A percentile compares a stretch with the other conserved stretches of the same genome.
These are phyloP conservation scores for Moxostoma hubbsi DNA, from an alignment of 2,797 vertebrate species.

Conservation along the genomic window DNA sequence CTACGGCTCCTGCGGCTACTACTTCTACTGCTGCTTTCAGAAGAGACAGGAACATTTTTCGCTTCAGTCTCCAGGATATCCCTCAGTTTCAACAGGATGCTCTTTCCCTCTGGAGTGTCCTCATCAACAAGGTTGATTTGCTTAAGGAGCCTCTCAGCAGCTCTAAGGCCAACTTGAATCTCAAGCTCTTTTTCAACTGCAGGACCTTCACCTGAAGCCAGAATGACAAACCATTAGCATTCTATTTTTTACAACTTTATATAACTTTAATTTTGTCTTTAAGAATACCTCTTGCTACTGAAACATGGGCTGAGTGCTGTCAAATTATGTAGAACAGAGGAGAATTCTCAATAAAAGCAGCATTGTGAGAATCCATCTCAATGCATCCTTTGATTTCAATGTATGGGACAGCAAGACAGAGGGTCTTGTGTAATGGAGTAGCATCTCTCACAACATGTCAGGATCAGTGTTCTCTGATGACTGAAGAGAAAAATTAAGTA, in stretches of 20 bases:
- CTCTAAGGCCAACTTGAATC: conserved; percentile 63
- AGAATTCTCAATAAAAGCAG: conserved; percentile 62
- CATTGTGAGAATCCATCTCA: conserved; percentile 71
- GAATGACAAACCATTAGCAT: not conserved
- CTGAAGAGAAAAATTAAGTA: conserved; percentile 61
- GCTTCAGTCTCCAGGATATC: conserved; percentile 71
- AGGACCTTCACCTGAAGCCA: conserved; percentile 69
- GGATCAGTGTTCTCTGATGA: conserved; percentile 67
- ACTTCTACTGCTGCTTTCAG: conserved; percentile 47
- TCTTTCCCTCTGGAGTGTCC: conserved; percentile 50
- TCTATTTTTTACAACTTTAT: not conserved
- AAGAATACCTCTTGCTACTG: conserved; percentile 37
- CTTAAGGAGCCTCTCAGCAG: too few relatives aligned
- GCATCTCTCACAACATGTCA: conserved; percentile 39
- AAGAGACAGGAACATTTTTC: conserved; percentile 40
- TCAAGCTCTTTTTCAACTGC: conserved; percentile 79
- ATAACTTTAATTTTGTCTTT: too few relatives aligned
- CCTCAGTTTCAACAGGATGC: conserved; percentile 75
- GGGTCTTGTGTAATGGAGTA: conserved; percentile 61
- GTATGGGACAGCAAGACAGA: conserved; percentile 65
- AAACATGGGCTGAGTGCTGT: conserved; percentile 36
- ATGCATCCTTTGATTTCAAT: conserved; percentile 75
- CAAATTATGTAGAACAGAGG: conserved; percentile 74
- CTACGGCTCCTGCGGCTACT: conserved; percentile 65
- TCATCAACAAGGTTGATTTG: conserved; percentile 53